Evolutionary conservation across 2,888 invertebrate species (phyloP), one percentile per base, ranked within the genome.

Genomic region (Parapristionchus giblindavisi): DNA sequence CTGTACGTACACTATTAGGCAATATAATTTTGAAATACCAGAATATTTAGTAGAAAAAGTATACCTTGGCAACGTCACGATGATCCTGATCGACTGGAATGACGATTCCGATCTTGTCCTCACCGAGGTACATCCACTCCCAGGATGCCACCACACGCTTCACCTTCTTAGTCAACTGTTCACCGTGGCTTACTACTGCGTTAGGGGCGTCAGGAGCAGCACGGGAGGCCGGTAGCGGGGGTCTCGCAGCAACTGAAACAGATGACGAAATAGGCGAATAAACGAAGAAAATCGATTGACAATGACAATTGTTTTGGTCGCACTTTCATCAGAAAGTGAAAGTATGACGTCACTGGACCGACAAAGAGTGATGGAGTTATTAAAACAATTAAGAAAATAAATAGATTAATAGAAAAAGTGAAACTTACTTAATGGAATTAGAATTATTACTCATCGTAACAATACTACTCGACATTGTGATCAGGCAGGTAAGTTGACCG

Each of bases 121-220:
- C 75, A 60, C 77, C 77, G 38, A 80, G 56, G 74, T 68, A 54
- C 29, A 76, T 78, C 74, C 80, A 79, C 32, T 75, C 76, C 83
- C 83, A 83, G 43, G 72, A 48, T 32, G 43, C 72, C 40, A 72
- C 72, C 40, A 72, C 72, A 21, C 48, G 34, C 24, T 72, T 72
- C 48, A 60, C 60, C 72, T 60, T 34, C 27, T 32, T 38, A 32
- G 72, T 72, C 60, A 72, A 29, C 40, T 71, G 27, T 21, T 58
- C 43, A n/a, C 43, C 40, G 43, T 65, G 48, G 5, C 29, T 38
- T 14, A 29, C 43, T 29, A n/a, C 32, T 21, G 21, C 21, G 72
- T 72, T 60, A 72, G 81, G 82, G 82, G 76, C 79, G 80, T 81
- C 81, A 82, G 80, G 80, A 82, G 80, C 79, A 81, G 80, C 80